phyloP scores from a whole-genome alignment of 2,888 invertebrate species.

The Pegoplata infirma region DNA sequence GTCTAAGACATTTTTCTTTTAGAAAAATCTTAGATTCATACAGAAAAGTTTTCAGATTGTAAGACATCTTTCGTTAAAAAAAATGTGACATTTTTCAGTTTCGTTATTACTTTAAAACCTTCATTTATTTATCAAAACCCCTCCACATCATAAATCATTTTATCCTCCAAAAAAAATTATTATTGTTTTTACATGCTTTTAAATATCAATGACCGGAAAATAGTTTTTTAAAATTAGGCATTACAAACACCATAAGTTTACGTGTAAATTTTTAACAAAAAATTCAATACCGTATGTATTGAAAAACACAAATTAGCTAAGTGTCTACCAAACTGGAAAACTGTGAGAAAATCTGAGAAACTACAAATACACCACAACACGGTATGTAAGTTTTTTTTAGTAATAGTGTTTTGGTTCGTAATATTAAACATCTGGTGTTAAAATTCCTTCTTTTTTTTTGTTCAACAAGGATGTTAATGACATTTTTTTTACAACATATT shows the following conservation, averaged over 20 bases:
- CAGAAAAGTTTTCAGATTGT: too few species aligned
- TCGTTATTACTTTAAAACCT: too few species aligned
- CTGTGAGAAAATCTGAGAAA: conserved; percentile 71
- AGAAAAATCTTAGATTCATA: too few species aligned
- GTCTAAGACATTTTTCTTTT: too few species aligned
- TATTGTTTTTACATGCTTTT: conserved; percentile 49
- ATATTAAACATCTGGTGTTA: conserved; percentile 63
- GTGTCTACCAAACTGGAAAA: conserved; percentile 55
- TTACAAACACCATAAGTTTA: conserved; percentile 58
- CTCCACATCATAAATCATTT: conserved; percentile 49
- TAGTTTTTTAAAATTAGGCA: conserved; percentile 71
- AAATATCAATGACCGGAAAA: conserved; percentile 74
- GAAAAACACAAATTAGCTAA: conserved; percentile 75
- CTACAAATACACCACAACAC: conserved; percentile 3
- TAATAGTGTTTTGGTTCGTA: conserved; percentile 34
- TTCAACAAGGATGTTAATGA: conserved; percentile 49
- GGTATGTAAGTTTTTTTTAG: conserved; percentile 24
- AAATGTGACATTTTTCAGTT: too few species aligned
- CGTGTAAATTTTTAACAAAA: conserved; percentile 58
- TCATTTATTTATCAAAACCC: conserved; percentile 1
- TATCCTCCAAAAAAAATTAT: background rate
- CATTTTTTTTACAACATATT: conserved; percentile 36
- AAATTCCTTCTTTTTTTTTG: conserved; percentile 38
- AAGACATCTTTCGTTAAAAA: too few species aligned
- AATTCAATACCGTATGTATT: conserved; percentile 71